These are phyloP conservation scores for Trachelus iudaicus DNA, from an alignment of 2,888 invertebrate species.

Conservation along the genomic window DNA sequence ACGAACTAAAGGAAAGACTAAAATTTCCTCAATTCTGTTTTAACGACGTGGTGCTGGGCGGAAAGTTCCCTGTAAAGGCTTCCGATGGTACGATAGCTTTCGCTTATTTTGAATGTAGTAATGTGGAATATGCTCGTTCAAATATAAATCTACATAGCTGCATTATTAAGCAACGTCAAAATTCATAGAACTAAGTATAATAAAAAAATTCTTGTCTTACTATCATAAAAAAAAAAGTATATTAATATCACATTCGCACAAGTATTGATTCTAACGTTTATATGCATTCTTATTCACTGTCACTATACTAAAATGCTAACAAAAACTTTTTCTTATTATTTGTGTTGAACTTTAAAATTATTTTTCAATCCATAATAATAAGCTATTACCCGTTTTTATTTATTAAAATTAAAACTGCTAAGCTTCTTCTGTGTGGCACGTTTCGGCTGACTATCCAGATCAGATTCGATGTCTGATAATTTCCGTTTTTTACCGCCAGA, in stretches of 20 bases:
- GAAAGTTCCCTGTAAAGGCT: not conserved
- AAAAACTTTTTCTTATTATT: not conserved
- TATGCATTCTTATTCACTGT: not conserved
- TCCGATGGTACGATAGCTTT: not conserved
- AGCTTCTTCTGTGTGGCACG: constrained; percentile 44
- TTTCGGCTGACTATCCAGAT: constrained; percentile 38
- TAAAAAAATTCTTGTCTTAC: not conserved
- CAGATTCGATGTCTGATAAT: constrained; percentile 27
- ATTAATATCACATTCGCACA: not conserved
- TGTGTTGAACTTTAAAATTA: not conserved
- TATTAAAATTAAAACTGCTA: constrained; percentile 42
- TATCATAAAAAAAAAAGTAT: not conserved
- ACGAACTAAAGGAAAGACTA: not conserved
- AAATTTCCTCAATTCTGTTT: not conserved
- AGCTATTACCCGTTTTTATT: not conserved
- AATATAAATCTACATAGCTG: not conserved
- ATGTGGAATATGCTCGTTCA: too few relatives aligned
- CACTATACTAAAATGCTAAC: not conserved
- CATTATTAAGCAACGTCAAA: not conserved
- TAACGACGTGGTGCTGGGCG: not conserved
- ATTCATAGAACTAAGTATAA: not conserved
- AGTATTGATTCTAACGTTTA: not conserved
- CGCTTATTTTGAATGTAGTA: not conserved
- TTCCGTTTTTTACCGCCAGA: constrained; percentile 51
- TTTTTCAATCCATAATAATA: not conserved